phyloP scores from a whole-genome alignment of 2,888 invertebrate species.

The Ganaspis brasiliensis region DNA sequence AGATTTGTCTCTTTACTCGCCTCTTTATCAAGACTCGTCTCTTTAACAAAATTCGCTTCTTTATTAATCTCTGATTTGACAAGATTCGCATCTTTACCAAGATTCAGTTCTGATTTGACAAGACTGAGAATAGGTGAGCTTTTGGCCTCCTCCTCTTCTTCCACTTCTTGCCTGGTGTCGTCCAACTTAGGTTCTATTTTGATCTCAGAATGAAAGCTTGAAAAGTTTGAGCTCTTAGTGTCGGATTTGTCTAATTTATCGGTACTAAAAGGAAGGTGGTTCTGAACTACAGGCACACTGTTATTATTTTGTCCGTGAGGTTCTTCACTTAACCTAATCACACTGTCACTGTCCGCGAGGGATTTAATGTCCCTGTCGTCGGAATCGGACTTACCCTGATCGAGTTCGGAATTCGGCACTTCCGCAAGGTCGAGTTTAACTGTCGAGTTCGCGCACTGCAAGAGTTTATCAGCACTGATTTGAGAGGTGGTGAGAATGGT shows the following conservation, averaged over 20 bases:
- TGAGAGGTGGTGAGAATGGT: slow-evolving; percentile 66
- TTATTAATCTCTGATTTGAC: neutral
- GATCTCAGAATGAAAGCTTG: slow-evolving; percentile 41
- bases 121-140: too few relatives aligned
- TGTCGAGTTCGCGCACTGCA: slow-evolving; percentile 70
- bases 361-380: slow-evolving; percentile 17
- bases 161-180: slow-evolving; percentile 69
- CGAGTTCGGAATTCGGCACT: slow-evolving; percentile 65
- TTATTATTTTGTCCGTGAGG: slow-evolving; percentile 72
- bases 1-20: too few relatives aligned
- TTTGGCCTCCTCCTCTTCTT: too few relatives aligned
- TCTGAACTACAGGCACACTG: slow-evolving; percentile 76
- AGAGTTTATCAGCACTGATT: slow-evolving; percentile 70
- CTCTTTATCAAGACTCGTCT: too few relatives aligned
- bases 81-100: neutral
- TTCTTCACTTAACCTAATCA: slow-evolving; percentile 69
- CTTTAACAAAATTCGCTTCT: too few relatives aligned
- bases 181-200: slow-evolving; percentile 59
- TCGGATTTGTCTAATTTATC: slow-evolving; percentile 65
- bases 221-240: slow-evolving; percentile 42
- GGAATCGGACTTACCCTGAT: slow-evolving; percentile 54
- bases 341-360: slow-evolving; percentile 49
- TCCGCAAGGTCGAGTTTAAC: slow-evolving; percentile 59
- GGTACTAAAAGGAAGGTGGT: slow-evolving; percentile 73
- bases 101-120: neutral